These are phyloP conservation scores for Sylvietta virens DNA, from an alignment of 2,113 vertebrate species.

Conservation along the genomic window DNA sequence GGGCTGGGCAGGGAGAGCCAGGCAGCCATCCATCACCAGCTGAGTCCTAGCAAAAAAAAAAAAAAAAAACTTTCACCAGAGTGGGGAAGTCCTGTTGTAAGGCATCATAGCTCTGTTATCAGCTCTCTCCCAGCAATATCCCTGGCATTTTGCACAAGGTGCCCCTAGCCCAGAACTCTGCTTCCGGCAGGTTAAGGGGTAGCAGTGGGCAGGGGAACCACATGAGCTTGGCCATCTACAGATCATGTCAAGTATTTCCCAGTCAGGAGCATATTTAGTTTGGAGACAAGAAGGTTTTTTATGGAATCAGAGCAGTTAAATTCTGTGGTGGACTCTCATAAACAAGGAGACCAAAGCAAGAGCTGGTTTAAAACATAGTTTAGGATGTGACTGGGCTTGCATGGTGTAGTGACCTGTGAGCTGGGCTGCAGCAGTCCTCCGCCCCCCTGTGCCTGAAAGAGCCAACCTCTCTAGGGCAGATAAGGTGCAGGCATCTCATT, in stretches of 20 bases:
- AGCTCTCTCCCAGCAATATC: not conserved
- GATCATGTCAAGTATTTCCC: not conserved
- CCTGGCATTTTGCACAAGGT: not conserved
- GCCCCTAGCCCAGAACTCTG: not conserved
- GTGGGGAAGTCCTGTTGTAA: not conserved
- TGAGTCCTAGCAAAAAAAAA: not conserved
- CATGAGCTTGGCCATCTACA: not conserved
- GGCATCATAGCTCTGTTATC: not conserved
- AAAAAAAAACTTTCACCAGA: not conserved
- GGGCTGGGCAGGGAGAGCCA: fast-evolving
- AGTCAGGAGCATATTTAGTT: not conserved
- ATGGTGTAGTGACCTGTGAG: not conserved
- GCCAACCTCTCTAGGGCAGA: not conserved
- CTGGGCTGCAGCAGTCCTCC: not conserved
- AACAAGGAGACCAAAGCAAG: not conserved
- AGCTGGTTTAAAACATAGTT: not conserved
- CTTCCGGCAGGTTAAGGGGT: not conserved
- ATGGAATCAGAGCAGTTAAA: not conserved
- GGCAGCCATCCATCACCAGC: fast-evolving
- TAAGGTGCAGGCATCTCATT: not conserved
- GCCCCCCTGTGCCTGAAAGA: fast-evolving
- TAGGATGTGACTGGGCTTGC: not conserved
- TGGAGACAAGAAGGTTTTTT: not conserved
- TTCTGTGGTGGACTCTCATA: not conserved
- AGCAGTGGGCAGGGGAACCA: not conserved